These are phyloP conservation scores for Rousettus madagascariensis DNA, from an alignment of 2,797 vertebrate species.

Conservation along the genomic window DNA sequence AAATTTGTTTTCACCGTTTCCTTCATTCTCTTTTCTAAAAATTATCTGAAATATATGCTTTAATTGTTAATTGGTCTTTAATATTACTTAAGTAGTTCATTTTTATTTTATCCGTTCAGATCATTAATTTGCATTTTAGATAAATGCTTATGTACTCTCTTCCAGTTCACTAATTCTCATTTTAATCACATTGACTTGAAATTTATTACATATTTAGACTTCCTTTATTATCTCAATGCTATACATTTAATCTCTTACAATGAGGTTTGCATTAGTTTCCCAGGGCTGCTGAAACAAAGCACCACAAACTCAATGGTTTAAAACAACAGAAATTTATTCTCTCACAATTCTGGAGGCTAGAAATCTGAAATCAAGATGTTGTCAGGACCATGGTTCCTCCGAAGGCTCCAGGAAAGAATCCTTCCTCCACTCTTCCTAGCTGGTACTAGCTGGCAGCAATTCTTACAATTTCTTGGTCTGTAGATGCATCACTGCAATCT, in stretches of 20 bases:
- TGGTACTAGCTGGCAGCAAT: not conserved
- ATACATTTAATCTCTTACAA: not conserved
- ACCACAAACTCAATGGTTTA: not conserved
- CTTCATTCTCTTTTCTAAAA: not conserved
- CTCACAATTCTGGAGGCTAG: not conserved
- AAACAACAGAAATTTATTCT: not conserved
- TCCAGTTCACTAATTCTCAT: not conserved
- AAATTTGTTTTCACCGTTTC: not conserved
- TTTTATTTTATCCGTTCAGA: not conserved
- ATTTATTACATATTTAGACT: not conserved
- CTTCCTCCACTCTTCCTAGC: not conserved
- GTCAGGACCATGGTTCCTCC: not conserved
- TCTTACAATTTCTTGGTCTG: not conserved
- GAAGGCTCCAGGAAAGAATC: not conserved
- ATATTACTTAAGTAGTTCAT: not conserved
- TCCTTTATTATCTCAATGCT: not conserved
- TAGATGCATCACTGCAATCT: not conserved
- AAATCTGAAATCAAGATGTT: not conserved
- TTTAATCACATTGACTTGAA: not conserved
- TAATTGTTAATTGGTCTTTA: not conserved
- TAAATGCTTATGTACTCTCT: not conserved
- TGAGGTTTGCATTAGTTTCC: not conserved
- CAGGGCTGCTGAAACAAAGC: not conserved
- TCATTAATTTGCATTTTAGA: not conserved
- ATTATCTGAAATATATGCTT: not conserved